Evolutionary conservation across 2,888 invertebrate genomes (phyloP), one percentile per base, ranked within the genome.

Genomic region (Papilio demoleus): DNA sequence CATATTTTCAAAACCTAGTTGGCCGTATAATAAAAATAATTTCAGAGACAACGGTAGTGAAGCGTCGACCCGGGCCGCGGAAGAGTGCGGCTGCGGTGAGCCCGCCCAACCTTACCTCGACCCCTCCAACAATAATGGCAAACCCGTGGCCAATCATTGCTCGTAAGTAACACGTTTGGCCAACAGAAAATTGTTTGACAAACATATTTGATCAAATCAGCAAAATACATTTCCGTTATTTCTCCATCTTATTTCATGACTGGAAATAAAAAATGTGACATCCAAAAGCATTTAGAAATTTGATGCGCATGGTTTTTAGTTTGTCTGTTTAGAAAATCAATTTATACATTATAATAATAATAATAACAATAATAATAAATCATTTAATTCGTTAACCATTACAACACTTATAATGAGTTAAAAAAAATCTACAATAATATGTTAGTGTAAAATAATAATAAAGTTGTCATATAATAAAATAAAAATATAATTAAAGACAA

Each of bases 21-120:
- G 59, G 68, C 68, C 69, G 60, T 69, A 42, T 50, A 64, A 22
- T 9, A 40, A 67, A 65, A 61, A 67, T 70, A 66, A 56, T 90
- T 92, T 76, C 90, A 93, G 93, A 78, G 93, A 93, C 84, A 92
- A 91, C 84, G 91, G 89, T 81, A 93, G 93, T 81, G 93, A 92
- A 75, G 92, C 93, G 45, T 92, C 93, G 17, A 93, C 93, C 50
- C 85, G 90, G 22, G 79, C 88, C 47, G 92, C 90, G 12, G 93
- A 90, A 73, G 93, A 91, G 72, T 86, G 79, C 74, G 86, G 77
- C 42, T 89, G 90, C 77, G 86, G 83, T 9, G 85, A 79, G 73
- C 82, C 58, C 53, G 74, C 74, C 65, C 64, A 70, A 65, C 74
- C 75, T 34, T 69, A 71, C 65, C 79, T 78, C 59, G 59, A 65